phyloP scores from a whole-genome alignment of 2,113 vertebrate genomes.

The Pterocles burchelli region DNA sequence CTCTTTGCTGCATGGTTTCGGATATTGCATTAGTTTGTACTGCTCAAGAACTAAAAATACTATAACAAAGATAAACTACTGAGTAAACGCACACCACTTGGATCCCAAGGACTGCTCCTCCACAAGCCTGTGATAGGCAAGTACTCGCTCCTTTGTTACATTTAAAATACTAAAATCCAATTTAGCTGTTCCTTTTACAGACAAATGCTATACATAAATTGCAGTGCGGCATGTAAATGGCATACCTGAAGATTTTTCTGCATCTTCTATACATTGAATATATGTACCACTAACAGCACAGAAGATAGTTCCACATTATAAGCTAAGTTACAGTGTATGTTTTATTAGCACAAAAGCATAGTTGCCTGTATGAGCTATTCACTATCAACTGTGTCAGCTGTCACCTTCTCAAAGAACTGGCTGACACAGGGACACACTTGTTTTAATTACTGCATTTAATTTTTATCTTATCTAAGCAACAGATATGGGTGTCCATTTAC shows the following conservation, averaged over 20 bases:
- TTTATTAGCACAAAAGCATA: not conserved
- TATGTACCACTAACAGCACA: rapidly evolving
- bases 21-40: not conserved
- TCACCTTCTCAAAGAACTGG: not conserved
- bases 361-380: not conserved
- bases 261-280: not conserved
- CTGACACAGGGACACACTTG: not conserved
- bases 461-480: not conserved
- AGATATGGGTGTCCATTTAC: not conserved
- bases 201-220: not conserved
- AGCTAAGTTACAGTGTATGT: not conserved
- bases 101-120: not conserved
- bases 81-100: not conserved
- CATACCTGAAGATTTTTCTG: not conserved
- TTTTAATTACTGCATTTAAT: not conserved
- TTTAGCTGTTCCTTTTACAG: not conserved
- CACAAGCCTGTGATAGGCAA: not conserved
- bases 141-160: not conserved
- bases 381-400: not conserved
- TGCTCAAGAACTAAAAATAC: not conserved
- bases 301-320: not conserved
- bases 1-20: not conserved
- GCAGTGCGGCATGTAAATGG: not conserved
- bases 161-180: not conserved
- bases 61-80: not conserved